These are phyloP conservation scores for Parapristionchus giblindavisi DNA, from an alignment of 2,888 invertebrate genomes.

Conservation along the genomic window DNA sequence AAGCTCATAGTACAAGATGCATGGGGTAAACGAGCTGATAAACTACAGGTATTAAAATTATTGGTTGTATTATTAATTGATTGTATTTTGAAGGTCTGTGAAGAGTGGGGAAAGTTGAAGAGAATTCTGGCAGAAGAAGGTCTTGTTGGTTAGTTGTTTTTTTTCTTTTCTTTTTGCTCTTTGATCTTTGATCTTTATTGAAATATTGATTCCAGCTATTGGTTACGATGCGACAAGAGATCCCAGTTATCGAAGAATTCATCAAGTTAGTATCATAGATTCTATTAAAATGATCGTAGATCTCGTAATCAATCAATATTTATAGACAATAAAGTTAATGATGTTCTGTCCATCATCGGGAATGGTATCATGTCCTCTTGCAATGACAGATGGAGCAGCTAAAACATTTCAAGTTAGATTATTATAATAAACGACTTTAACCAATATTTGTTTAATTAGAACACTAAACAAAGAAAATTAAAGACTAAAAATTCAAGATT, in stretches of 20 bases:
- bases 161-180: slow-evolving; percentile 55
- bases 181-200: slow-evolving; percentile 42
- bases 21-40: slow-evolving; percentile 72
- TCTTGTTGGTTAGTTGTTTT: slow-evolving; percentile 69
- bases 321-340: slow-evolving; percentile 72
- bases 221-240: slow-evolving; percentile 55
- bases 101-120: slow-evolving; percentile 74
- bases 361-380: slow-evolving; percentile 75
- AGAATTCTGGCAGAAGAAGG: slow-evolving; percentile 75
- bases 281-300: background rate
- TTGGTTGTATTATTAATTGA: background rate
- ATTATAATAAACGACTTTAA: no score
- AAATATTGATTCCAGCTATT: slow-evolving; percentile 41
- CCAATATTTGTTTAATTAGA: no score
- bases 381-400: slow-evolving; percentile 77
- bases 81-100: slow-evolving; percentile 69
- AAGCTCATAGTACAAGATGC: slow-evolving; percentile 72
- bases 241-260: slow-evolving; percentile 50
- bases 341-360: slow-evolving; percentile 74
- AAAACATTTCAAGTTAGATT: slow-evolving; percentile 72
- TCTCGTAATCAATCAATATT: background rate
- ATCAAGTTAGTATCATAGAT: slow-evolving; percentile 45
- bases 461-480: no score
- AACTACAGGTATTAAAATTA: slow-evolving; percentile 12
- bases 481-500: no score